These are phyloP conservation scores for Neolamprologus devosi DNA, from an alignment of 2,113 vertebrate species.

Conservation along the genomic window DNA sequence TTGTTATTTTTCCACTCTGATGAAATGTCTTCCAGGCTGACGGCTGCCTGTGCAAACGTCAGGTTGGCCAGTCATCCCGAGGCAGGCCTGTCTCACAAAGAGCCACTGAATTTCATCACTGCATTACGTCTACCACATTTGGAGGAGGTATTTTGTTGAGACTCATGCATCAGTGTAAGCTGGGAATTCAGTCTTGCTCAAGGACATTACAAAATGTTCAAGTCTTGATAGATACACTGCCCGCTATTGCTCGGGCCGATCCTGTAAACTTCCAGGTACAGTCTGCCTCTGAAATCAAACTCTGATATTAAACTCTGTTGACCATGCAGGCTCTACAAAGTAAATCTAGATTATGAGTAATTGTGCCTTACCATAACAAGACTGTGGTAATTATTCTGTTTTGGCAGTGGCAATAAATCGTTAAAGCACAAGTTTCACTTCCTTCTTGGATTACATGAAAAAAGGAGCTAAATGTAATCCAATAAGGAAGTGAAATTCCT, in stretches of 20 bases:
- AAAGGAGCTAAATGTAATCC: accelerated
- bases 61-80: neutral
- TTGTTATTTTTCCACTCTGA: neutral
- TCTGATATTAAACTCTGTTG: neutral
- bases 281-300: neutral
- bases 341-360: neutral
- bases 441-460: neutral
- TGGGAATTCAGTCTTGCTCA: neutral
- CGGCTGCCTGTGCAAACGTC: neutral
- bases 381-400: neutral
- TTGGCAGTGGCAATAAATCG: neutral
- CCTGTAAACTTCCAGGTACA: neutral
- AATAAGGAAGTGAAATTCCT: neutral
- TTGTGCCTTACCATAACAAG: neutral
- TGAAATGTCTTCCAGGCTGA: conserved; percentile 11
- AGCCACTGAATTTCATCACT: neutral
- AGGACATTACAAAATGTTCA: neutral
- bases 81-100: neutral
- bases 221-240: neutral
- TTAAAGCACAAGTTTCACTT: neutral
- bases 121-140: neutral
- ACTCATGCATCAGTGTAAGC: neutral
- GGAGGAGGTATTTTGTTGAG: neutral
- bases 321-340: accelerated
- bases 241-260: neutral